Evolutionary conservation across 2,113 vertebrate genomes (phyloP), one percentile per base, ranked within the genome.

Genomic region (Xerus inauris): DNA sequence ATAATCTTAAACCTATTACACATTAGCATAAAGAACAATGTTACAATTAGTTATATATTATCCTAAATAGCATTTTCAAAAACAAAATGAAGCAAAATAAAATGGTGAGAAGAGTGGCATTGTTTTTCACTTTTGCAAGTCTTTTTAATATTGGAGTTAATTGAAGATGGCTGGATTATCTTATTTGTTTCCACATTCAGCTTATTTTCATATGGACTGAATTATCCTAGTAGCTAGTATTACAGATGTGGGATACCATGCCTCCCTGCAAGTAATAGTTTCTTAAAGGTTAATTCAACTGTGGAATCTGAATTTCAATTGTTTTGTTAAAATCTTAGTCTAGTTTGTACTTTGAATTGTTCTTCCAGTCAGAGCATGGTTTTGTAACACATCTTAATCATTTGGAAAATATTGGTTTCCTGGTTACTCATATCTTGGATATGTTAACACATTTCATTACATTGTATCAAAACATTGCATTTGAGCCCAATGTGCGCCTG

Each of bases 81-180:
- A 94, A 95, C 28, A 76, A 82, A 92, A 49, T 28, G 91, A 89
- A 94, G 71, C 64, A 89, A 90, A 90, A 81, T 19, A 95, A 91
- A 92, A 93, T 86, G 38, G 38, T 62, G 62, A 94, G 49, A 85
- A 86, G 59, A 93, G 38, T 88, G 59, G 6, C 26, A 64, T 69
- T 88, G 76, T 86, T 82, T 96, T 80, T 89, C 38, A 57, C 49
- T 94, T 87, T 90, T 94, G 59, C n/a, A 81, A 51, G 42, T 88
- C 26, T 94, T 49, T 83, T 96, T 83, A 24, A 73, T 87, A 40
- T 89, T 54, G 83, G n/a, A 24, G 24, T 90, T 86, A 77, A 32
- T 93, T 79, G 54, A 72, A 77, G 45, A 87, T 12, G 75, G 17
- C 16, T 89, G 42, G 40, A 95, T 94, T 84, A n/a, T 97, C 4